Base-by-base conservation (phyloP, 2,888 invertebrate genomes). In the Eristalis arbustorum region DNA sequence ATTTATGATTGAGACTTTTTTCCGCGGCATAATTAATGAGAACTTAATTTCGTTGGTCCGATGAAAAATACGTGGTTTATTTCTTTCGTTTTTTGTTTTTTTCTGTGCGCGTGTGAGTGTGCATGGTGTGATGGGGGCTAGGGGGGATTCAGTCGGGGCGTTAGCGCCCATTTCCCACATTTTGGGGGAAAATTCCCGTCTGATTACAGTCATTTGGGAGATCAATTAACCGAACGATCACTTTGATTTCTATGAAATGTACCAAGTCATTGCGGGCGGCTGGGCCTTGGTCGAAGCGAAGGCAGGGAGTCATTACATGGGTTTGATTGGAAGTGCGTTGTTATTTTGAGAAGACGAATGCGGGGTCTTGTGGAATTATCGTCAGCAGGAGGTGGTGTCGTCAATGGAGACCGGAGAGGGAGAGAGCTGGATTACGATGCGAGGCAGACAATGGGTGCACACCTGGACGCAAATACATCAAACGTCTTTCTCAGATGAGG, bases 181-280 rank as follows among this genome's bases (percentile, higher is more conserved):
- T 75, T 66, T 37, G 59, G 34, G 56, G 34, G 56, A 59, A 62
- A 73, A 77, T 57, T 77, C 73, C 40, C 68, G 59, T 69, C 71
- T 87, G 77, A 87, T 87, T 87, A 78, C 83, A 87, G 78, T 87
- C 74, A 83, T 82, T 83, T 59, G 78, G 40, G 31, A 49, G 77
- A 83, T 85, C 85, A 82, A 85, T 85, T 82, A 85, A 82, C 64
- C 63, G 77, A 71, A 71, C 74, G 75, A 84, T 80, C 84, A 68
- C 31, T 81, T 69, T 57, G 63, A 73, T 82, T 67, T 77, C 59
- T 72, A 64, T 78, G n/a, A 76, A 68, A 76, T 40, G 22, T 40
- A 62, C 68, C 28, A 11, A 68, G 42, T 67, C 75, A 68, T 31
- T 56, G 68, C 28, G 23, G 25, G 59, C 59, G 59, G 59, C 1